phyloP scores from a whole-genome alignment of 2,888 invertebrate genomes.

The Drosophila multiciliata region DNA sequence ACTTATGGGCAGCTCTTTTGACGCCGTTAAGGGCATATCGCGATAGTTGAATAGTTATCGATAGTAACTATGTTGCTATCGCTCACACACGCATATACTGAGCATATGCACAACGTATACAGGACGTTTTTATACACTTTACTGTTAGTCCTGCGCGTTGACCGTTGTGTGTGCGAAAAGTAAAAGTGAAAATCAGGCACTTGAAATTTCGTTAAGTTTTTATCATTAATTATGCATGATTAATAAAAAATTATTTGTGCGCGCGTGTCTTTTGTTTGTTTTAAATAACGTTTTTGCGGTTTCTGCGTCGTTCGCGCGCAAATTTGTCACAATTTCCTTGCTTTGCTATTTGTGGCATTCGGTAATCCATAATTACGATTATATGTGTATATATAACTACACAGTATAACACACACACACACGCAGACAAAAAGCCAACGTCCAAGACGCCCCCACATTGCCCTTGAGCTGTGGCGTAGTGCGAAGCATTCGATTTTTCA shows the following conservation, averaged over 20 bases:
- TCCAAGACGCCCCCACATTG: conserved; percentile 73
- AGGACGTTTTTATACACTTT: conserved; percentile 43
- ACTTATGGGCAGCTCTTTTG: conserved; percentile 38
- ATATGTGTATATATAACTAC: conserved; percentile 25
- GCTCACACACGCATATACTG: conserved; percentile 7
- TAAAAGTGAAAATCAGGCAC: conserved; percentile 76
- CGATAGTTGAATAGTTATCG: conserved; percentile 32
- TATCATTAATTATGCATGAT: conserved; percentile 69
- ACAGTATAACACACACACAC: conserved; percentile 34
- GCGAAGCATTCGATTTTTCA: conserved; percentile 77
- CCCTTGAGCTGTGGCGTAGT: conserved; percentile 65
- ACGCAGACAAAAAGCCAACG: conserved; percentile 34
- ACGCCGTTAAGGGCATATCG: not conserved
- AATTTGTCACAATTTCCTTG: conserved; percentile 16
- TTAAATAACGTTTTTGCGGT: conserved; percentile 29
- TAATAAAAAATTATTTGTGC: conserved; percentile 33
- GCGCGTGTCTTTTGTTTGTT: conserved; percentile 31
- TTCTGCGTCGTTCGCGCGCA: conserved; percentile 14
- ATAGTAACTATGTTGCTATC: not conserved
- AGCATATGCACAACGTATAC: conserved; percentile 19
- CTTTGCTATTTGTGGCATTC: conserved; percentile 46
- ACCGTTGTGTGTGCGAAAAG: conserved; percentile 55
- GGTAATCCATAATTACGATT: conserved; percentile 71
- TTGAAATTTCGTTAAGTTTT: conserved; percentile 58
- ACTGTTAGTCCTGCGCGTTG: conserved; percentile 67